phyloP scores from a whole-genome alignment of 1,140 invertebrate genomes.

The Heliconius melpomene region DNA sequence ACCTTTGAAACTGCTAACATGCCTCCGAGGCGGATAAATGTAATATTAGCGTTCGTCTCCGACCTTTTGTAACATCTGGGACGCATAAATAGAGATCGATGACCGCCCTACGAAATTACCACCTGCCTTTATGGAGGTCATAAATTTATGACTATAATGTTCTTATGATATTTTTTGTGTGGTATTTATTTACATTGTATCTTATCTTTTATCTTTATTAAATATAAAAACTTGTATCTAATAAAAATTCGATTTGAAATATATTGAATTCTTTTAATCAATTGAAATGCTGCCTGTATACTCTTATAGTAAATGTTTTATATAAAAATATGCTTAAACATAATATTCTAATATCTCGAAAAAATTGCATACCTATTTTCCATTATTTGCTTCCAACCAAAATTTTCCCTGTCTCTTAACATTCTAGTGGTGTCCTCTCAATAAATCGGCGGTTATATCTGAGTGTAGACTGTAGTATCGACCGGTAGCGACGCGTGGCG shows the following conservation, averaged over 20 bases:
- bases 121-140: slow-evolving; percentile 45
- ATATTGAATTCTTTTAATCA: no score
- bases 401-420: slow-evolving; percentile 33
- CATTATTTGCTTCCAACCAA: background rate
- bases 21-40: slow-evolving; percentile 49
- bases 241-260: no score
- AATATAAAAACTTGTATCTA: no score
- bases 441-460: slow-evolving; percentile 55
- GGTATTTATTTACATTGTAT: no score
- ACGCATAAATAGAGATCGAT: slow-evolving; percentile 64
- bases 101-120: slow-evolving; percentile 49
- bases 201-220: no score
- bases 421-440: slow-evolving; percentile 48
- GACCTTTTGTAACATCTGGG: slow-evolving; percentile 37
- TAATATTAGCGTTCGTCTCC: slow-evolving; percentile 45
- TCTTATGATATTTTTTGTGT: background rate
- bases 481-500: slow-evolving; percentile 36
- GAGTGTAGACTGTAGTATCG: slow-evolving; percentile 46
- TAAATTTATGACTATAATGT: background rate
- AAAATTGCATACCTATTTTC: background rate
- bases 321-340: background rate
- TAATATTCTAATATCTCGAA: background rate
- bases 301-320: no score
- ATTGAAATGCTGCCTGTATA: no score
- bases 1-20: slow-evolving; percentile 38